Evolutionary conservation across 1,140 invertebrate genomes (phyloP), one percentile per base, ranked within the genome.

Genomic region (Druon quercuslanigerum): DNA sequence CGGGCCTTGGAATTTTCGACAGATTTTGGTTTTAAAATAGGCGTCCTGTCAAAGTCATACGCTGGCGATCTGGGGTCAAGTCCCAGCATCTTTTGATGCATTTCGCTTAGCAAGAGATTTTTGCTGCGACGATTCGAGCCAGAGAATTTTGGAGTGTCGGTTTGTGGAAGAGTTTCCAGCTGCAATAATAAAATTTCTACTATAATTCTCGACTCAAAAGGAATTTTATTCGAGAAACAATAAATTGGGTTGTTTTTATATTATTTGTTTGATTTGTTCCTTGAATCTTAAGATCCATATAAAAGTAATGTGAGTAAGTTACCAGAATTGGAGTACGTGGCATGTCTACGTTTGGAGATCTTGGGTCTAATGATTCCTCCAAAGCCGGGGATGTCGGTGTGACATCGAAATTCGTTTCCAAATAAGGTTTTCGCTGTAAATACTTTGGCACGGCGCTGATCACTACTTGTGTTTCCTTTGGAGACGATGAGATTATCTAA

Each of bases 41-140:
- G 90, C 4, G 90, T 91, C 82, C 90, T 85, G 33, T 87, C 81
- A 46, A 91, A 90, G 50, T 86, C 79, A 8, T 80, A 79, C 11
- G 90, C 84, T 25, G 90, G 90, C 16, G 90, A 91, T 79, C 90
- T 84, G 13, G 90, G 90, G 83, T 91, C 90, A 8, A 83, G 20
- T 46, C 74, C 83, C 3, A 84, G 66, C 9, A 75, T 71, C 7
- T 77, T 75, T 1, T 78, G 81, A 57, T 74, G 82, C 46, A 83
- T 82, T 11, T 82, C 78, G 11, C 82, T 72, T 25, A 83, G 70
- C 2, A n/a, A n/a, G 7, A 78, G 74, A 17, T 82, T 25, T 52
- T n/a, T 13, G 14, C 76, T 82, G 19, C 46, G 7, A 74, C 72
- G 20, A n/a, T 73, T 80, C 72, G 11, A 8, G 54, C 20, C 16